A percentile compares a stretch with the other conserved stretches of the same genome.
Evolutionary conservation across 2,113 vertebrate genomes (phyloP).

Genomic region (Chionodraco myersi): DNA sequence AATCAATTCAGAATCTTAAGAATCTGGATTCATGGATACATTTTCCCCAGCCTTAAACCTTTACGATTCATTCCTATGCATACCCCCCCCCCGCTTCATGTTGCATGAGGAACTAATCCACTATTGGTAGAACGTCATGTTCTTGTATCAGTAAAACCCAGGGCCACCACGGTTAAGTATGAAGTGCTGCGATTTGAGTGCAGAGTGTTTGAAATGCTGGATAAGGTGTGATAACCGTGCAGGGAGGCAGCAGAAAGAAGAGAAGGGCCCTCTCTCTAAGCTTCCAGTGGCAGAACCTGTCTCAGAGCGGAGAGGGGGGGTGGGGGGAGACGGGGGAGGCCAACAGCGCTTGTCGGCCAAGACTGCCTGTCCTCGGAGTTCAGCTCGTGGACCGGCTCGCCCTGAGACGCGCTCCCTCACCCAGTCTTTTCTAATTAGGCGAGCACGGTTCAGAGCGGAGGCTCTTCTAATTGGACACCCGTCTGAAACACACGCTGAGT

Average conservation of each 20-base stretch:
- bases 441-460: slow-evolving; percentile 69
- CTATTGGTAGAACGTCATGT: slow-evolving; percentile 52
- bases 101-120: slow-evolving; percentile 50
- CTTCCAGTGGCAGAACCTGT: slow-evolving; percentile 46
- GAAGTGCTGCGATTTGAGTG: slow-evolving; percentile 28
- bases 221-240: slow-evolving; percentile 56
- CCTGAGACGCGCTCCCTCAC: slow-evolving; percentile 48
- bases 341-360: slow-evolving; percentile 27
- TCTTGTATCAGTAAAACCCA: slow-evolving; percentile 45
- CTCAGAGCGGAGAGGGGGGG: slow-evolving; percentile 25
- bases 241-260: slow-evolving; percentile 49
- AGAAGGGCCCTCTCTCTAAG: slow-evolving; percentile 34
- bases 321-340: background rate
- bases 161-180: slow-evolving; percentile 40
- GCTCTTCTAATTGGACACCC: slow-evolving; percentile 77
- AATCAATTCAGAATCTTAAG: no score
- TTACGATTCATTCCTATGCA: background rate
- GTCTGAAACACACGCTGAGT: slow-evolving; percentile 70
- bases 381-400: slow-evolving; percentile 24
- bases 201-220: slow-evolving; percentile 50
- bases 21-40: no score
- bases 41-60: no score
- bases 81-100: background rate
- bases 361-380: slow-evolving; percentile 40
- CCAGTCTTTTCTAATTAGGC: slow-evolving; percentile 75